These are phyloP conservation scores for Cariama cristata DNA, from an alignment of 2,113 vertebrate species.

Conservation along the genomic window DNA sequence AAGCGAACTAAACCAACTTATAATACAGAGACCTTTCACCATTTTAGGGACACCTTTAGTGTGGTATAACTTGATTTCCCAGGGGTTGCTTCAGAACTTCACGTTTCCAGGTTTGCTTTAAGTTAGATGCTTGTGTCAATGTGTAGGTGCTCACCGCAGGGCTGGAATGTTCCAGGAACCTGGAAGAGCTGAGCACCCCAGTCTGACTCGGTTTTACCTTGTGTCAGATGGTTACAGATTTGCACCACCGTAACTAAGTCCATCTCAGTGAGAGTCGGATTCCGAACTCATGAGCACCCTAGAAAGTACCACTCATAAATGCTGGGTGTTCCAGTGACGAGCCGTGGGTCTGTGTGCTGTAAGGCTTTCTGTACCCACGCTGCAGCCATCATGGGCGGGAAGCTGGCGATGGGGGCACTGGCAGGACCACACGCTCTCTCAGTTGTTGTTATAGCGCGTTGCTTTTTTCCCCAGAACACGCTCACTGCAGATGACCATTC, in stretches of 20 bases:
- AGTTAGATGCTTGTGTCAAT: neutral
- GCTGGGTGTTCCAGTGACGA: neutral
- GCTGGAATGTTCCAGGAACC: neutral
- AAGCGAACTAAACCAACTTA: neutral
- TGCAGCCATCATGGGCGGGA: neutral
- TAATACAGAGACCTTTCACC: neutral
- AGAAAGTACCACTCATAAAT: neutral
- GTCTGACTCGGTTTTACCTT: neutral
- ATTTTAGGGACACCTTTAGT: neutral
- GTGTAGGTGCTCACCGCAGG: neutral
- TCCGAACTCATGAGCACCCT: neutral
- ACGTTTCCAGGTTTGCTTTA: neutral
- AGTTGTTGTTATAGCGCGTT: neutral
- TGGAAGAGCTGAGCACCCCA: neutral
- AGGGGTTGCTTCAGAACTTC: neutral
- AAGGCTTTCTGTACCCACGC: neutral
- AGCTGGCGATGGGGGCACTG: rapidly evolving
- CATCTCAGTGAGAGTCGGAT: neutral
- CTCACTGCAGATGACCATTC: slow-evolving; percentile 77
- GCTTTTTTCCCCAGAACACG: slow-evolving; percentile 75
- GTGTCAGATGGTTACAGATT: neutral
- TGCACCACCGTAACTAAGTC: neutral
- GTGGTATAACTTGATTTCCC: neutral
- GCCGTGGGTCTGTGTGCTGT: neutral
- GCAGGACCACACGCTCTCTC: neutral